These are phyloP conservation scores for Trichogramma dendrolimi DNA, from an alignment of 2,888 invertebrate species.

Conservation along the genomic window DNA sequence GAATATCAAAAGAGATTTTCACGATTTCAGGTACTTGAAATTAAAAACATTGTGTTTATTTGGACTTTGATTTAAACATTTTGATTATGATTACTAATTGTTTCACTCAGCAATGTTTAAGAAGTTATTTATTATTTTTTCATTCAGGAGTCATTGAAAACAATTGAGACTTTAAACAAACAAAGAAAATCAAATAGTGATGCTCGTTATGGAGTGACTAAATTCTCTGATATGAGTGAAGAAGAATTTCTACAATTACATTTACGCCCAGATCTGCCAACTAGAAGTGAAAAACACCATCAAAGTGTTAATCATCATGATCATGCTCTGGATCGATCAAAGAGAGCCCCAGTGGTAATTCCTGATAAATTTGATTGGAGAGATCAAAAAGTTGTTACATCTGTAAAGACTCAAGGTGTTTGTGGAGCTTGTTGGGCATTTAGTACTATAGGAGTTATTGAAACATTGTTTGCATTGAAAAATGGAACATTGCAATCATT, in stretches of 20 bases:
- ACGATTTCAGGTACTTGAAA: conserved; percentile 49
- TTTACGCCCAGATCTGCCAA: conserved; percentile 44
- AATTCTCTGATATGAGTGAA: conserved; percentile 60
- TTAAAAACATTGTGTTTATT: not conserved
- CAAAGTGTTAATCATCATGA: conserved; percentile 36
- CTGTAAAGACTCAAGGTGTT: conserved; percentile 66
- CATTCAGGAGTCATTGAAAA: conserved; percentile 53
- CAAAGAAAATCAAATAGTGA: conserved; percentile 48
- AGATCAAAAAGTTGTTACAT: conserved; percentile 62
- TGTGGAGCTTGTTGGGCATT: conserved; percentile 90
- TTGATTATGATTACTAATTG: conserved; percentile 16
- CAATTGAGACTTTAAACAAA: conserved; percentile 53
- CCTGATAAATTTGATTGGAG: conserved; percentile 59
- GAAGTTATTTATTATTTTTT: conserved; percentile 29
- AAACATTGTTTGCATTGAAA: conserved; percentile 71
- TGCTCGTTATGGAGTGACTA: conserved; percentile 60
- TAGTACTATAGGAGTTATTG: conserved; percentile 70
- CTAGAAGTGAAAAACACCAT: conserved; percentile 36
- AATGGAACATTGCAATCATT: conserved; percentile 59
- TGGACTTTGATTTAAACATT: conserved; percentile 1
- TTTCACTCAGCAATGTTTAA: conserved; percentile 53
- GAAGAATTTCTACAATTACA: conserved; percentile 56
- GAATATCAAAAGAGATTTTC: conserved; percentile 51
- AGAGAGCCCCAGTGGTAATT: conserved; percentile 30
- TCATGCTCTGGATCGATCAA: conserved; percentile 33